Base-by-base conservation (phyloP, 2,888 invertebrate genomes). In the Lasius platythorax region DNA sequence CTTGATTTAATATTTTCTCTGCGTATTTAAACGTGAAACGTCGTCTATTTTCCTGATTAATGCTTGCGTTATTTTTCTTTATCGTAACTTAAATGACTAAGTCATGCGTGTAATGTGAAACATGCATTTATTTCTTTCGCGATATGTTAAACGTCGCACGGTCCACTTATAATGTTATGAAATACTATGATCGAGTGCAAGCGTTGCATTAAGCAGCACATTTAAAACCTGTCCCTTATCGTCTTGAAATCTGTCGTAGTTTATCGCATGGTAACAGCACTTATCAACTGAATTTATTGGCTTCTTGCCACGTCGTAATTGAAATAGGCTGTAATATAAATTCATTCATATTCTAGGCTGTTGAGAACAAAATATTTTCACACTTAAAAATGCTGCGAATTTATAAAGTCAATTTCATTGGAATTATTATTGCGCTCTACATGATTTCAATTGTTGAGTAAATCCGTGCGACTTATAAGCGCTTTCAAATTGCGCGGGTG, bases 141-240 rank as follows among this genome's bases (percentile, higher is more conserved):
- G 70, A 70, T 53, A 46, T 72, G 79, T 61, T 72, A 79, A 79
- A 61, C 79, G 43, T 30, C 78, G 43, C 23, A 58, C 58, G 40
- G 58, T 72, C 58, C 79, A 79, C 78, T 79, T 58, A 79, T 70
- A 28, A 72, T 46, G 61, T 81, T 81, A 81, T 46, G 79, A 81
- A 73, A 72, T 63, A 81, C 37, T 18, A 15, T 61, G 79, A 79
- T 79, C 79, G 79, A 72, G 46, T 46, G 61, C 33, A 37, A 72
- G 61, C 79, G 46, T 70, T 79, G 72, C 58, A 61, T 79, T 79
- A 72, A 72, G 18, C 73, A 33, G 73, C 73, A 8, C 73, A 46
- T 81, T 73, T 37, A 79, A 79, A 79, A 61, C 61, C 79, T 61
- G 73, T 61, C 61, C 46, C 28, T 72, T 72, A 79, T 79, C 79